These are phyloP conservation scores for Rhagonycha lutea DNA, from an alignment of 2,888 invertebrate genomes.

Conservation along the genomic window DNA sequence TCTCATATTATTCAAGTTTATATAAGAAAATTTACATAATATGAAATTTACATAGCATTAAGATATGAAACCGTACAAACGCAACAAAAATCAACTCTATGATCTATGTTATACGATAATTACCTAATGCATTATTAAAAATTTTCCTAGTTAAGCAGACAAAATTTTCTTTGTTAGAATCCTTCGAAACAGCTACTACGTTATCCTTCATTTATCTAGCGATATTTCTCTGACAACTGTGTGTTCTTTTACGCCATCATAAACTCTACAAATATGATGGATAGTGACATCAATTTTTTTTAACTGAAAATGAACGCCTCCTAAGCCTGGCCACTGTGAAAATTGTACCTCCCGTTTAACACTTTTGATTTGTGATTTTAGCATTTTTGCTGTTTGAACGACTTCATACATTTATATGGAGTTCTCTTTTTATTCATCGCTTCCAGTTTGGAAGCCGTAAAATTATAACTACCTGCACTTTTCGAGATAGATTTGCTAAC, in stretches of 20 bases:
- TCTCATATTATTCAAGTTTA: not conserved
- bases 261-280: not conserved
- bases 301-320: not conserved
- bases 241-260: not conserved
- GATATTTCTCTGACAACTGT: not conserved
- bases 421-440: too few species aligned
- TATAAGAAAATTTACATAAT: not conserved
- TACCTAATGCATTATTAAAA: not conserved
- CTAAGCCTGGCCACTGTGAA: too few species aligned
- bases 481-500: too few species aligned
- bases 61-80: not conserved
- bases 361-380: too few species aligned
- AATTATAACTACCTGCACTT: too few species aligned
- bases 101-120: not conserved
- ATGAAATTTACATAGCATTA: not conserved
- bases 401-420: too few species aligned
- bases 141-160: not conserved
- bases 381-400: too few species aligned
- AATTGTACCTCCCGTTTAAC: too few species aligned
- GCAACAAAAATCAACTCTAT: not conserved
- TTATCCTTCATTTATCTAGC: not conserved
- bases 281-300: not conserved
- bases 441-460: too few species aligned
- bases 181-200: not conserved
- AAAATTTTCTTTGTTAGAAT: not conserved